phyloP scores from a whole-genome alignment of 2,888 invertebrate genomes.

The Caenorhabditis drosophilae region DNA sequence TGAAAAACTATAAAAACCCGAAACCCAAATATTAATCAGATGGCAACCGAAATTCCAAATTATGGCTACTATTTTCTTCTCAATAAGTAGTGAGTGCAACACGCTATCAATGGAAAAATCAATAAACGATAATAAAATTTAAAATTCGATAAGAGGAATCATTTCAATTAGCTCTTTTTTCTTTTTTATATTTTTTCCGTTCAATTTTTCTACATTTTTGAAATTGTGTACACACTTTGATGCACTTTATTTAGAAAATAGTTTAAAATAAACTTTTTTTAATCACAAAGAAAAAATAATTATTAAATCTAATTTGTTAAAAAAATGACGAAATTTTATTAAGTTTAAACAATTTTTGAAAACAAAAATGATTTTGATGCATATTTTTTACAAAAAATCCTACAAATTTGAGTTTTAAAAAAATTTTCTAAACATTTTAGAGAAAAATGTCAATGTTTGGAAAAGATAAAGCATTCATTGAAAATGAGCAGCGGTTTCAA shows the following conservation, averaged over 20 bases:
- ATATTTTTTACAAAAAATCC: too few species aligned
- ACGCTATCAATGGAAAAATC: neutral
- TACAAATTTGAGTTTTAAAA: too few species aligned
- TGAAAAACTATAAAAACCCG: neutral
- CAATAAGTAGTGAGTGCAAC: neutral
- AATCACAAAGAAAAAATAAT: too few species aligned
- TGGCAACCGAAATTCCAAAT: too few species aligned
- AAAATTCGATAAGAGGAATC: neutral
- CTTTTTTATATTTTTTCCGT: neutral
- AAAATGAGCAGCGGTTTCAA: slow-evolving; percentile 23
- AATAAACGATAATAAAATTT: neutral
- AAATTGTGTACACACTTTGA: too few species aligned
- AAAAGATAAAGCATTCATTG: slow-evolving; percentile 26
- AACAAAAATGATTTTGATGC: too few species aligned
- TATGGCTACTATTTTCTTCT: neutral
- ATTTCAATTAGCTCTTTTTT: too few species aligned
- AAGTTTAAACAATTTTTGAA: too few species aligned
- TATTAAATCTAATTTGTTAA: too few species aligned
- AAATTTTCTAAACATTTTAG: neutral
- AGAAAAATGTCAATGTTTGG: slow-evolving; percentile 32
- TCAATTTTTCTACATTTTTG: neutral
- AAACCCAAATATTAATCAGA: neutral
- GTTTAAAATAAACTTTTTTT: too few species aligned
- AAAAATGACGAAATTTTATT: too few species aligned
- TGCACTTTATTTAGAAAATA: too few species aligned